Base-by-base conservation (phyloP, 2,888 invertebrate species). In the Tricholauxania praeusta region DNA sequence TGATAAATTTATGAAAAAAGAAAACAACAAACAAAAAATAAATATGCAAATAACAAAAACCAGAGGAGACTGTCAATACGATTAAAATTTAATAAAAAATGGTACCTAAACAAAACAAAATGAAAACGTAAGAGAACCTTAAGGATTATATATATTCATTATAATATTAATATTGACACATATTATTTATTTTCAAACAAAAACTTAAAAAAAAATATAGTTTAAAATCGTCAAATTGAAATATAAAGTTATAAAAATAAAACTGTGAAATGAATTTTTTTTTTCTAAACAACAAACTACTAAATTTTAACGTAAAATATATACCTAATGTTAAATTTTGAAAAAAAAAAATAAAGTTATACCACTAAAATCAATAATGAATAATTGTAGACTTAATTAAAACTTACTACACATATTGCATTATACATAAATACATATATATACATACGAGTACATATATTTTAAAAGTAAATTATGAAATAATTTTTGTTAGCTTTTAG, bases 61-160 rank as follows among this genome's bases (percentile, higher is more conserved):
- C 76, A 78, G 77, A 78, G 77, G 79, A 79, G 79, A 79, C 78
- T 79, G 79, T 79, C 78, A 78, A 77, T 74, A 75, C 72, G 71
- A 73, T 77, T 73, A 63, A 65, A 72, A 74, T 72, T 63, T 70
- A 63, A 62, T 68, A 59, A 59, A 15, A 67, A 69, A 67, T 67
- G 62, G 70, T 70, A 70, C 70, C 70, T 70, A 70, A 69, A 51
- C 55, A 39, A 67, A 52, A 70, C 17, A 62, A 63, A 28, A 70
- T 53, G 63, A 70, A 69, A 62, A 39, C 49, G 51, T 52, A 69
- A 69, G 62, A 69, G 70, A 53, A 63, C 47, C 22, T 69, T 12
- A 52, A 63, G 53, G 15, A 63, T 63, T 70, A 70, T 69, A 69
- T 28, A 39, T 67, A 55, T 14, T 55, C 39, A 39, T 39, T 32